Evolutionary conservation across 2,113 vertebrate species (phyloP), one percentile per base, ranked within the genome.

Genomic region (Rhinogobius similis): DNA sequence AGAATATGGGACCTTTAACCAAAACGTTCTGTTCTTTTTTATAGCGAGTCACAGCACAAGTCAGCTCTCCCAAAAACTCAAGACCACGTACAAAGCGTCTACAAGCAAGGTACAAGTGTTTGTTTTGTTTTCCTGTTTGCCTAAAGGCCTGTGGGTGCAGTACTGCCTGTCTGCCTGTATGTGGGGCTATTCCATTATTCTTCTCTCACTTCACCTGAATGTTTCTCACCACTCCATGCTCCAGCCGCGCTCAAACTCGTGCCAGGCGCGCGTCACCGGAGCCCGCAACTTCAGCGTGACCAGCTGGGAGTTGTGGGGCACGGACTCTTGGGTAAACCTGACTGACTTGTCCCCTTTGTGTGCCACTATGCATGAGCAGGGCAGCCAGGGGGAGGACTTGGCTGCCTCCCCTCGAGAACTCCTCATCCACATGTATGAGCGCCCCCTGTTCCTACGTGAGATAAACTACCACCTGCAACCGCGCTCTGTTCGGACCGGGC

Each of bases 81-180:
- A 98, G 94, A 99, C 98, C 26, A 99, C 98, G 53, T 99, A 99
- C 93, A 99, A 99, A 89, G 98, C 98, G 48, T 99, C 98, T 53
- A 99, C 98, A 58, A 99, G 97, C 94, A 99, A 99, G 96, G 98
- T 99, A 95, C 55, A 53, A 36, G 4, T 1, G 8, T 14, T 10
- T 18, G 23, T 48, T 13, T 65, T 38, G 14, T 29, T n/a, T n/a
- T n/a, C n/a, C n/a, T n/a, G n/a, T n/a, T n/a, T n/a, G n/a, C n/a
- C n/a, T n/a, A n/a, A n/a, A n/a, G n/a, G n/a, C n/a, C n/a, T n/a
- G n/a, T n/a, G n/a, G n/a, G n/a, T n/a, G n/a, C n/a, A n/a, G n/a
- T n/a, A n/a, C n/a, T n/a, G n/a, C n/a, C n/a, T 56, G 55, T 56
- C 26, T 56, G 23, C 5, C 24, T 27, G 55, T 16, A 14, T 27